A percentile compares a stretch with the other conserved stretches of the same genome.
Conservation (phyloP, 2,113 vertebrate species). For the Ranitomeya imitator region DNA sequence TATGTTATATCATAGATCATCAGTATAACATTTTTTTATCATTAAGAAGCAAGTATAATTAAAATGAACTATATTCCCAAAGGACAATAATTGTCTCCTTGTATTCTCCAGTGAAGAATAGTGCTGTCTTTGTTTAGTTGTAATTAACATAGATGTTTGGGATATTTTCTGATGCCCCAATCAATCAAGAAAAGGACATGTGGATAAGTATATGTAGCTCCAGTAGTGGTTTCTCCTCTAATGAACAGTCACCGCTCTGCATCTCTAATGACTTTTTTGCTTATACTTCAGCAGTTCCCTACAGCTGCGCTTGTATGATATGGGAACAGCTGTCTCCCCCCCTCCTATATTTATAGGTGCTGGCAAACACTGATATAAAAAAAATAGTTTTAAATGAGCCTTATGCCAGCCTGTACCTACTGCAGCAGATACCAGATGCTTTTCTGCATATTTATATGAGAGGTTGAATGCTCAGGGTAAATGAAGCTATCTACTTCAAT, state of each 20-base stretch:
- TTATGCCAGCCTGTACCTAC: constrained; percentile 18
- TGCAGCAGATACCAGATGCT: background rate
- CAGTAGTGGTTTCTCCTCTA: background rate
- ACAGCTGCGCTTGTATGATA: background rate
- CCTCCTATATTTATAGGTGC: constrained; percentile 8
- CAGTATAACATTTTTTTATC: background rate
- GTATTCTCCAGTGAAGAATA: too few species aligned
- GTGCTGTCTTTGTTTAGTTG: too few species aligned
- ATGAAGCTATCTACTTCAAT: background rate
- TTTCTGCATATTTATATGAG: constrained; percentile 10
- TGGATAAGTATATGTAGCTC: background rate
- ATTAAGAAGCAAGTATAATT: background rate
- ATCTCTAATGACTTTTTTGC: background rate
- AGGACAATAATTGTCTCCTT: too few species aligned
- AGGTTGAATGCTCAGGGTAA: background rate
- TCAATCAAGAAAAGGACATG: background rate
- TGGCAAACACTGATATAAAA: background rate
- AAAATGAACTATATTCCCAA: background rate
- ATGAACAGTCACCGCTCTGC: background rate
- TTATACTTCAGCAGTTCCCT: background rate
- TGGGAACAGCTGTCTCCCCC: constrained; percentile 10
- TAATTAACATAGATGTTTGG: too few species aligned
- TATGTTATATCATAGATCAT: too few species aligned
- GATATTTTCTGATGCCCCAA: background rate
- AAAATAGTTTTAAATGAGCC: background rate